Evolutionary conservation across 2,113 vertebrate species (phyloP).

Genomic region (Noctilio leporinus): DNA sequence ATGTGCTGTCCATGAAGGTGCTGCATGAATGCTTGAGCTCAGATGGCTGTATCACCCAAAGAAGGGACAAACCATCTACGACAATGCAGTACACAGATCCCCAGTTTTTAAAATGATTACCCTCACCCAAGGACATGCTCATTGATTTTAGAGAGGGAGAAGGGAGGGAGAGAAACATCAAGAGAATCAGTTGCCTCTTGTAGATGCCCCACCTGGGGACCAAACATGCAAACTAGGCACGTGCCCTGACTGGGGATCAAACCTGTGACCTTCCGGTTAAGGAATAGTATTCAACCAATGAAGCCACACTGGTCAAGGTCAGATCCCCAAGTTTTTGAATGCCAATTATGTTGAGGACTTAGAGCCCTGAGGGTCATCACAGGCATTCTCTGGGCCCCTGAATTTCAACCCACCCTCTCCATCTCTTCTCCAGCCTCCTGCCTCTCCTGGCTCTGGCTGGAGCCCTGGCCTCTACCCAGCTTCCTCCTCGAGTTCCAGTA

Average conservation of each 20-base stretch:
- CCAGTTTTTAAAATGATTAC: background rate
- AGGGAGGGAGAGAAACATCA: too few relatives aligned
- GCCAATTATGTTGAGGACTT: background rate
- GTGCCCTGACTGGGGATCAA: too few relatives aligned
- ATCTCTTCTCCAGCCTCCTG: background rate
- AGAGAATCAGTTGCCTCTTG: too few relatives aligned
- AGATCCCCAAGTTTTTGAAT: background rate
- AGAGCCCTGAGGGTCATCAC: background rate
- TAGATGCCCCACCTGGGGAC: too few relatives aligned
- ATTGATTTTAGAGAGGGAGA: too few relatives aligned
- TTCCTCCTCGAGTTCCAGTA: background rate
- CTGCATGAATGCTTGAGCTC: background rate
- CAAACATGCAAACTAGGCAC: too few relatives aligned
- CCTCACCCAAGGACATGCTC: too few relatives aligned
- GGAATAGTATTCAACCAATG: too few relatives aligned
- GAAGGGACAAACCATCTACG: background rate
- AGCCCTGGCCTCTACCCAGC: background rate
- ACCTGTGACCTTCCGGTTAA: too few relatives aligned
- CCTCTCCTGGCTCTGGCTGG: background rate
- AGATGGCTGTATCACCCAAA: background rate
- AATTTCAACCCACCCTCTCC: background rate
- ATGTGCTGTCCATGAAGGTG: background rate
- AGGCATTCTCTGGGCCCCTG: background rate
- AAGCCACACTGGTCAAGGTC: background rate
- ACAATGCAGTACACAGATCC: background rate